Evolutionary conservation across 2,888 invertebrate species (phyloP).

Genomic region (Oxycera nigricornis): DNA sequence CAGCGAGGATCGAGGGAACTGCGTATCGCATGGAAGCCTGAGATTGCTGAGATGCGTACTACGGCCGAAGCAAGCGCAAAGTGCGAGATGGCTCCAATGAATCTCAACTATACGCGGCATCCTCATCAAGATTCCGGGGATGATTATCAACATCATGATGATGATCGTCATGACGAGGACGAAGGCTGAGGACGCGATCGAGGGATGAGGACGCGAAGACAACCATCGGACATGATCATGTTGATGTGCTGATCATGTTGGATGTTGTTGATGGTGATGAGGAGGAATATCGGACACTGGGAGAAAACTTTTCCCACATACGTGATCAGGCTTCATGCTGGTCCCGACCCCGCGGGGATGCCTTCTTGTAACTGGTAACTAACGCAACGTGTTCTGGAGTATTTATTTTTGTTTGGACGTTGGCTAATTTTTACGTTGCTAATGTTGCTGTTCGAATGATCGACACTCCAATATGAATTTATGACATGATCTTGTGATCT

Average conservation of each 20-base stretch:
- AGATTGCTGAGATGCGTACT: constrained; percentile 10
- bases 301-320: constrained; percentile 42
- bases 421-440: constrained; percentile 24
- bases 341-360: too few relatives aligned
- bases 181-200: neutral
- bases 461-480: constrained; percentile 29
- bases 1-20: neutral
- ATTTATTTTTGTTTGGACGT: neutral
- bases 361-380: constrained; percentile 1
- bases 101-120: constrained; percentile 35
- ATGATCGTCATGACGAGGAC: constrained; percentile 18
- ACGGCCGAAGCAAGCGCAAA: neutral
- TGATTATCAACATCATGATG: constrained; percentile 33
- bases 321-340: constrained; percentile 17
- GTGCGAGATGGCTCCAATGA: constrained; percentile 30
- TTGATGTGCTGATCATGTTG: constrained; percentile 23
- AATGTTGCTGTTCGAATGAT: constrained; percentile 9
- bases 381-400: constrained; percentile 22
- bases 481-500: neutral
- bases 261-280: constrained; percentile 15
- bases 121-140: constrained; percentile 38
- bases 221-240: constrained; percentile 7
- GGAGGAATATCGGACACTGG: constrained; percentile 4
- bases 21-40: neutral
- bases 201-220: neutral